These are phyloP conservation scores for Agonopterix subpropinquella DNA, from an alignment of 2,888 invertebrate genomes.

Conservation along the genomic window DNA sequence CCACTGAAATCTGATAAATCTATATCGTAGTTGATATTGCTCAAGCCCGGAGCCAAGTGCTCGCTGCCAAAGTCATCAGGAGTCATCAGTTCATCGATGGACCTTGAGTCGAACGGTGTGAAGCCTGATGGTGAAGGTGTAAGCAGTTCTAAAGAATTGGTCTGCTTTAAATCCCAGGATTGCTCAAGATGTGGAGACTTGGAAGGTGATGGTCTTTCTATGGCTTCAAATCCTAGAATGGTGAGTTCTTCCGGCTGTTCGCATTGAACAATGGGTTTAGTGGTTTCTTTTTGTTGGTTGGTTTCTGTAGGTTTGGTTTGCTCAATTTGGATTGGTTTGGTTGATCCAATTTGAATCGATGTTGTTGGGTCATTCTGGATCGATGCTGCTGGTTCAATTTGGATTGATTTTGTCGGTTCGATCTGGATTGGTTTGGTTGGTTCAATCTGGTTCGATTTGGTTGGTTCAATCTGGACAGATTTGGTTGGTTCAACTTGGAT, in stretches of 20 bases:
- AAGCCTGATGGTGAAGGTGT: constrained; percentile 76
- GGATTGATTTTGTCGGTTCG: background rate
- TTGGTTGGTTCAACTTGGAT: background rate
- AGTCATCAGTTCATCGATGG: constrained; percentile 75
- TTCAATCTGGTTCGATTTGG: too few relatives aligned
- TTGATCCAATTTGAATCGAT: background rate
- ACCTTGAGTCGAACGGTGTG: constrained; percentile 74
- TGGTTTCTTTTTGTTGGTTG: background rate
- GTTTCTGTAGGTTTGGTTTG: too few relatives aligned
- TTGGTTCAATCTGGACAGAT: background rate
- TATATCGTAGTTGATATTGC: constrained; percentile 85
- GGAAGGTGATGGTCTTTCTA: constrained; percentile 47
- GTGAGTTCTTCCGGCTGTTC: constrained; percentile 33
- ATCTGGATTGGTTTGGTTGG: background rate
- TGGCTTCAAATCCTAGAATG: constrained; percentile 46
- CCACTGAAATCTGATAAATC: constrained; percentile 84
- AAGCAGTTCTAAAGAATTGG: constrained; percentile 67
- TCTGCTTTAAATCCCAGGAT: constrained; percentile 50
- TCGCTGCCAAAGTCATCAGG: constrained; percentile 76
- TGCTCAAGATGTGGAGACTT: constrained; percentile 45
- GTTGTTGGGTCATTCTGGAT: background rate
- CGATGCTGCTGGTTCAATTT: background rate
- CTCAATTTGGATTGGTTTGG: background rate
- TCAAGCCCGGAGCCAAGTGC: constrained; percentile 76
- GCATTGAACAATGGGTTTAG: background rate